Conservation (phyloP, 2,797 vertebrate genomes). For the Aeoliscus strigatus region DNA sequence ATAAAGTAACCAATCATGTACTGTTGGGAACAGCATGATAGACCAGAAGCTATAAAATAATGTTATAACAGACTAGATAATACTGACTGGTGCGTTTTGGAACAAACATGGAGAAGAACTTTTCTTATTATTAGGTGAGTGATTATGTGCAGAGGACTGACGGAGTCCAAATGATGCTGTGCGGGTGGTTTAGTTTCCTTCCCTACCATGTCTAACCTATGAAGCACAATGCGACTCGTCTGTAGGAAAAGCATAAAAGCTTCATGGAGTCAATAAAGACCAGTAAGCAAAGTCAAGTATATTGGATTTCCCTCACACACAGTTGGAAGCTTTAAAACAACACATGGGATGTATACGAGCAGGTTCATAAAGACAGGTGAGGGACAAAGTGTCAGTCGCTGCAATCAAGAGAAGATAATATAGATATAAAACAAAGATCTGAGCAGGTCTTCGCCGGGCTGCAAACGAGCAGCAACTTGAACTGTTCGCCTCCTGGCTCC, state of each 20-base stretch:
- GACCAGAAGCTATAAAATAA: no score
- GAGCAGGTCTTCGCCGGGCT: slow-evolving; percentile 8
- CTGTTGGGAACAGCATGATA: no score
- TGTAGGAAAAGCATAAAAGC: slow-evolving; percentile 19
- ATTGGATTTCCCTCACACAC: slow-evolving; percentile 53
- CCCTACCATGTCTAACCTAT: slow-evolving; percentile 7
- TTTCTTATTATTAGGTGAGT: no score
- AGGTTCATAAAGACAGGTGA: slow-evolving; percentile 15
- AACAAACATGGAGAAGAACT: no score
- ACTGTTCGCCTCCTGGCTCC: slow-evolving; percentile 32
- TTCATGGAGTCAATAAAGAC: slow-evolving; percentile 43
- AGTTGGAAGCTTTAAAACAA: slow-evolving; percentile 37
- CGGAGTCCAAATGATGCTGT: no score
- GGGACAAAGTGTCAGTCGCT: slow-evolving; percentile 28
- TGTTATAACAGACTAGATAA: no score
- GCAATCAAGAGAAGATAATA: slow-evolving; percentile 20
- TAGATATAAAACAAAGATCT: slow-evolving; percentile 8
- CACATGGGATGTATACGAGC: slow-evolving; percentile 6
- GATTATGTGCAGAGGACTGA: no score
- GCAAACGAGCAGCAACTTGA: slow-evolving; percentile 21
- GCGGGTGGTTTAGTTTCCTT: no score
- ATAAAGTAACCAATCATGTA: no score
- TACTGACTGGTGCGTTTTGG: no score
- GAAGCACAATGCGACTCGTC: slow-evolving; percentile 14
- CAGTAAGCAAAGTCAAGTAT: slow-evolving; percentile 31